Conservation (phyloP, 2,888 invertebrate species). For the Troglohyphantes excavatus region DNA sequence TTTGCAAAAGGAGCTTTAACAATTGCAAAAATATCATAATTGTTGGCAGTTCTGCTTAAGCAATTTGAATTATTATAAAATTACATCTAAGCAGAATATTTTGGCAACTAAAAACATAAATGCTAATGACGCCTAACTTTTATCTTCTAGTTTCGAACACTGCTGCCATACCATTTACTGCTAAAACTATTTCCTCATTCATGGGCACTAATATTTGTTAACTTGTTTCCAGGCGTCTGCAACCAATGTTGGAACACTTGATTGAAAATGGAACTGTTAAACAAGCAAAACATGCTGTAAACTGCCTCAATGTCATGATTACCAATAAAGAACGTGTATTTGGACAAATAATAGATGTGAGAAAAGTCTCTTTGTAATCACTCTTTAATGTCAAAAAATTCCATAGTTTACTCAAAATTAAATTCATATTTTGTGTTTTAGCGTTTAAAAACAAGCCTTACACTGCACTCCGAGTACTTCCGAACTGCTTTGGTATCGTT, state of each 20-base stretch:
- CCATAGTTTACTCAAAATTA: background rate
- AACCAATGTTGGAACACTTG: conserved; percentile 93
- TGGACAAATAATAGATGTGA: conserved; percentile 89
- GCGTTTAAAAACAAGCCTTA: conserved; percentile 84
- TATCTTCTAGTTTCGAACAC: too few relatives aligned
- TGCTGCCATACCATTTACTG: too few relatives aligned
- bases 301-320: conserved; percentile 87
- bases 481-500: conserved; percentile 96
- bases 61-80: too few relatives aligned
- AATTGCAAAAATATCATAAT: too few relatives aligned
- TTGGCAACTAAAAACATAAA: too few relatives aligned
- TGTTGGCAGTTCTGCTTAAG: too few relatives aligned
- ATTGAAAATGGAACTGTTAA: conserved; percentile 95
- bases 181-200: too few relatives aligned
- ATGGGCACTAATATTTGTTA: too few relatives aligned
- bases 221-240: conserved; percentile 86
- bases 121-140: too few relatives aligned
- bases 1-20: too few relatives aligned
- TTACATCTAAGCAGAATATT: too few relatives aligned
- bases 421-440: conserved; percentile 76
- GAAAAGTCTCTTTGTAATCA: background rate
- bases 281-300: conserved; percentile 97
- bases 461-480: conserved; percentile 87
- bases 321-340: conserved; percentile 87
- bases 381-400: background rate